Percentiles rank a stretch among this genome's conserved stretches.
phyloP scores from a whole-genome alignment of 2,888 invertebrate genomes.

The Escarpia spicata region DNA sequence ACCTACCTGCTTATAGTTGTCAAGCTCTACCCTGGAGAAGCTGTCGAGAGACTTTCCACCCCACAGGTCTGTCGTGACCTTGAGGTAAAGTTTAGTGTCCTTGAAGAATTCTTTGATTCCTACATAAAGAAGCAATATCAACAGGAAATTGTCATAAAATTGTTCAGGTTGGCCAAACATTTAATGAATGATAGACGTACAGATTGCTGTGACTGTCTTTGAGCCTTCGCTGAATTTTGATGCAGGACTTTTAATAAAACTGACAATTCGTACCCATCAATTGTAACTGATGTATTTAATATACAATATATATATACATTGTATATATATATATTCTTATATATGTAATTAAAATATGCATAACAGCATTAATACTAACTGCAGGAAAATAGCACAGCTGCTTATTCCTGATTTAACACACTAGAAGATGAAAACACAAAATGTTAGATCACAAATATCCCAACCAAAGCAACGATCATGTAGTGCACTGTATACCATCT shows the following conservation, averaged over 20 bases:
- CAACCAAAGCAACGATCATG: too few species aligned
- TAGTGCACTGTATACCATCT: slow-evolving; percentile 34
- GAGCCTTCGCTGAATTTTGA: not conserved
- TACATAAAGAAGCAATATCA: slow-evolving; percentile 27
- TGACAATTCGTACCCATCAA: too few species aligned
- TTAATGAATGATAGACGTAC: not conserved
- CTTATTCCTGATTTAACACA: not conserved
- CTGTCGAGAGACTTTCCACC: slow-evolving; percentile 40
- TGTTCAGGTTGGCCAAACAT: not conserved
- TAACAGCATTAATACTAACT: too few species aligned
- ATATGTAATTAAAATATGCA: too few species aligned
- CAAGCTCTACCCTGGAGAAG: slow-evolving; percentile 46
- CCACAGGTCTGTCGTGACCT: slow-evolving; percentile 44
- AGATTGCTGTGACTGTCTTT: not conserved
- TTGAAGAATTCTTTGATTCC: slow-evolving; percentile 44
- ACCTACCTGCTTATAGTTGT: slow-evolving; percentile 47
- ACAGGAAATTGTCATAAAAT: not conserved
- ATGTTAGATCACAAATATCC: not conserved
- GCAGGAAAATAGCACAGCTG: too few species aligned
- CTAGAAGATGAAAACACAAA: slow-evolving; percentile 1
- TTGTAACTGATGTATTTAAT: too few species aligned
- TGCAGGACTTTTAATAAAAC: slow-evolving; percentile 19
- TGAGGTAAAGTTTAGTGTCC: slow-evolving; percentile 44
- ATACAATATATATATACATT: too few species aligned
- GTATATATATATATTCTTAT: too few species aligned